These are phyloP conservation scores for Lasioglossum baleicum DNA, from an alignment of 1,140 invertebrate species.

Conservation along the genomic window DNA sequence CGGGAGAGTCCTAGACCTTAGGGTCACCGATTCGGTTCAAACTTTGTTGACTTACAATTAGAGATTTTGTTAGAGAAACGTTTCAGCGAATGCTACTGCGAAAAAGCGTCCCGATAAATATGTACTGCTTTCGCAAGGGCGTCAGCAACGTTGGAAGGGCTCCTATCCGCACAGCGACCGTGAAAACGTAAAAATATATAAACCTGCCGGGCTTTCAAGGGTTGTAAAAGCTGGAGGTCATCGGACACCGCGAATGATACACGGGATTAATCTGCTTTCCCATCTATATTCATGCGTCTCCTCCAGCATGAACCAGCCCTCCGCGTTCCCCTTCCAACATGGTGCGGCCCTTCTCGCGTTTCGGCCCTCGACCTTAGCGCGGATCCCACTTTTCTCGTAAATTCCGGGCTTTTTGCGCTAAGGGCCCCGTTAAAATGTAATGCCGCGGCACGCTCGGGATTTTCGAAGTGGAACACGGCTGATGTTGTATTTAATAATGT, in stretches of 20 bases:
- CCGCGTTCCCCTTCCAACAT: no score
- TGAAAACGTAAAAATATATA: background rate
- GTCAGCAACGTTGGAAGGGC: no score
- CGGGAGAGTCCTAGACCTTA: no score
- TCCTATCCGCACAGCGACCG: background rate
- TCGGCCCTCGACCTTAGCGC: background rate
- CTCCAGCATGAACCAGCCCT: no score
- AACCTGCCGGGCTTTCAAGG: background rate
- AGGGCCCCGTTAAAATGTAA: background rate
- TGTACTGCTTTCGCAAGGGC: no score
- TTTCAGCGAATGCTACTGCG: no score
- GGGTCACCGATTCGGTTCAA: no score
- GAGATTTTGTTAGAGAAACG: no score
- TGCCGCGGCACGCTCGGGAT: conserved; percentile 1
- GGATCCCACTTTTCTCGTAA: background rate
- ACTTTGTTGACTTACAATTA: no score
- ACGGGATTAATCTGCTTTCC: conserved; percentile 13
- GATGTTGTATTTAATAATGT: conserved; percentile 4
- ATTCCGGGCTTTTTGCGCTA: background rate
- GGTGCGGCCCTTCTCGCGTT: no score
- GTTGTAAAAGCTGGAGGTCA: background rate
- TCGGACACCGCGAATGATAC: conserved; percentile 3
- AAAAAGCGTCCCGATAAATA: no score
- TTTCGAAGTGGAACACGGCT: background rate
- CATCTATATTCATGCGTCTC: conserved; percentile 14